Conservation (phyloP, 2,113 vertebrate species). For the Puntigrus tetrazona region DNA sequence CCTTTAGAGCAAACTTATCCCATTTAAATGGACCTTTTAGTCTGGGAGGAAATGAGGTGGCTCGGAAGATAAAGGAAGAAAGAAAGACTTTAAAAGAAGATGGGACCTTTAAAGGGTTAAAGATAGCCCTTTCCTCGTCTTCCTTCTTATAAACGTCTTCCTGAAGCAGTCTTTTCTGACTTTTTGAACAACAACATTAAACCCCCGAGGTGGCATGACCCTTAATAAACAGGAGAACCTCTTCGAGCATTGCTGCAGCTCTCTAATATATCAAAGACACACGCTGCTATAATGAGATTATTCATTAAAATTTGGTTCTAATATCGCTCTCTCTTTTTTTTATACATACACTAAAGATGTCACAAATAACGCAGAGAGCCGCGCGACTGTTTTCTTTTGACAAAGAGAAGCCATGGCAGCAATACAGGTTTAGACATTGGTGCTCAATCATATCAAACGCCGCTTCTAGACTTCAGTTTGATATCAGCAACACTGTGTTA, state of each 20-base stretch:
- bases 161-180: background rate
- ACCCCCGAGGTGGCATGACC: background rate
- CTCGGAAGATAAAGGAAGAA: slow-evolving; percentile 3
- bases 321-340: background rate
- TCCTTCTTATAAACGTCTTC: background rate
- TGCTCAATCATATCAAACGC: slow-evolving; percentile 5
- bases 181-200: slow-evolving; percentile 2
- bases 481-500: background rate
- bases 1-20: slow-evolving; percentile 69
- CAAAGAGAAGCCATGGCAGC: background rate
- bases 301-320: background rate
- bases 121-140: background rate
- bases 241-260: background rate
- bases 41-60: slow-evolving; percentile 30
- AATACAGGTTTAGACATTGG: background rate
- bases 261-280: background rate
- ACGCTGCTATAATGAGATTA: background rate
- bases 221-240: slow-evolving; percentile 2
- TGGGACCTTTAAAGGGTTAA: background rate
- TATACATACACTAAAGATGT: background rate
- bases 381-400: too few species aligned
- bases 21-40: slow-evolving; percentile 55
- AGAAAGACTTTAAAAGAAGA: background rate
- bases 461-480: background rate
- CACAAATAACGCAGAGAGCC: background rate